phyloP scores from a whole-genome alignment of 2,113 vertebrate genomes.

The Pygoscelis adeliae region DNA sequence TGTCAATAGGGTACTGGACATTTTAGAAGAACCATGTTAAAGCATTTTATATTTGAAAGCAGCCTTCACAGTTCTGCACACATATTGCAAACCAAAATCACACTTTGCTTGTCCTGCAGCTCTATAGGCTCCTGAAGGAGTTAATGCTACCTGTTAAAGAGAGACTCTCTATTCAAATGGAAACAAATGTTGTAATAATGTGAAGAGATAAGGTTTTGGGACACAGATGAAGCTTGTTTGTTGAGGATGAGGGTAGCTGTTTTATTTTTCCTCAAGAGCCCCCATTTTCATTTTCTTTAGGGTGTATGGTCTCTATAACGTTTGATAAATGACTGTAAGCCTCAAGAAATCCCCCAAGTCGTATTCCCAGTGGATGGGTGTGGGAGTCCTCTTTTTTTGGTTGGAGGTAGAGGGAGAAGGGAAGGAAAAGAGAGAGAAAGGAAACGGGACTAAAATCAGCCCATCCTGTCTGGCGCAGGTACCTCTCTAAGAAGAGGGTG shows the following conservation, averaged over 20 bases:
- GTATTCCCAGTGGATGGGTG: not conserved
- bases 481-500: not conserved
- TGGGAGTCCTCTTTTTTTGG: not conserved
- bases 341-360: not conserved
- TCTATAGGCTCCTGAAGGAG: not conserved
- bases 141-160: not conserved
- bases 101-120: not conserved
- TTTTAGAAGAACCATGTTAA: not conserved
- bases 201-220: not conserved
- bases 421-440: not conserved
- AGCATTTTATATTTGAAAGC: not conserved
- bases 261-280: not conserved
- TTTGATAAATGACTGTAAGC: not conserved
- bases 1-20: not conserved
- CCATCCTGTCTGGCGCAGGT: not conserved
- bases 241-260: not conserved
- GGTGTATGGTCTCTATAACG: not conserved
- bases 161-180: not conserved
- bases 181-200: not conserved
- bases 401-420: not conserved
- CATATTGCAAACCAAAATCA: not conserved
- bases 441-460: not conserved
- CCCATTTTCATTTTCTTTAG: not conserved
- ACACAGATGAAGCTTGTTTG: not conserved
- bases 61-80: not conserved